Conservation (phyloP, 92 coral and sea anemone genomes). For the Anthopleura xanthogrammica region DNA sequence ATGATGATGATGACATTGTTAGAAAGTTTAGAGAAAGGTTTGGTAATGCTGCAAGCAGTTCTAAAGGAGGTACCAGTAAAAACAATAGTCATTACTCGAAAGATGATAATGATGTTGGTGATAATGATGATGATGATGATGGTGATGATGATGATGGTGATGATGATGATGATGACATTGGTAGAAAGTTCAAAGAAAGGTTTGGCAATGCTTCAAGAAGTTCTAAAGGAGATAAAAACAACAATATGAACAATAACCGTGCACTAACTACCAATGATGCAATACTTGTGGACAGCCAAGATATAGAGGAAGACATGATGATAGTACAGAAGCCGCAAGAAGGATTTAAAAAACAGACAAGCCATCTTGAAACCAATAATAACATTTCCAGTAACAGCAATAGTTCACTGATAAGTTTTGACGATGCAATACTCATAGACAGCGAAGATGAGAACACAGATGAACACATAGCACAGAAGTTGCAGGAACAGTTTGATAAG, state of each 20-base stretch:
- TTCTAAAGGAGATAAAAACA: background rate
- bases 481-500: background rate
- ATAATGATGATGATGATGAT: background rate
- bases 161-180: background rate
- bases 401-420: background rate
- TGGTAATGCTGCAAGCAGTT: background rate
- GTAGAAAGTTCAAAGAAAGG: background rate
- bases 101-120: background rate
- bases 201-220: background rate
- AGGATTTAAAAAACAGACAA: background rate
- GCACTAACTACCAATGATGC: background rate
- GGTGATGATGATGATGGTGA: too few relatives aligned
- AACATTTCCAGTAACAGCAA: background rate
- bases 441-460: background rate
- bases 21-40: background rate
- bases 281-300: conserved; percentile 8
- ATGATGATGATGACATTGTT: background rate
- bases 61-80: background rate
- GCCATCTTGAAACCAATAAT: background rate
- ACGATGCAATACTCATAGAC: background rate
- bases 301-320: background rate
- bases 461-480: background rate
- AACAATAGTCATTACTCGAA: too few relatives aligned
- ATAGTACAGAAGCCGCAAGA: background rate
- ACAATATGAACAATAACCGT: background rate